Evolutionary conservation across 2,888 invertebrate species (phyloP).

Genomic region (Hypsopygia costalis): DNA sequence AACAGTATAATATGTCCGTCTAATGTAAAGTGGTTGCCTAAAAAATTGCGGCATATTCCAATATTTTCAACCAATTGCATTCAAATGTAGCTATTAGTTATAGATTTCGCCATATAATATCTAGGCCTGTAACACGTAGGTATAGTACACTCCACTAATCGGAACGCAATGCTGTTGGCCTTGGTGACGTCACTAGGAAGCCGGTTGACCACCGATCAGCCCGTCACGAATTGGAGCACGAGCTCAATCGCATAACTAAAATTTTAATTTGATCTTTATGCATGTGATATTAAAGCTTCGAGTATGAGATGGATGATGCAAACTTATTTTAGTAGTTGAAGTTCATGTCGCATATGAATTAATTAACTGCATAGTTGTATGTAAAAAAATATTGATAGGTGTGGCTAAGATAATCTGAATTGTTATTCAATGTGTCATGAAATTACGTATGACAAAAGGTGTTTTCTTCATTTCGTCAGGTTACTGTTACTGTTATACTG

Average conservation of each 20-base stretch:
- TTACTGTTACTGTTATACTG: too few species aligned
- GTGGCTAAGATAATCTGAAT: too few species aligned
- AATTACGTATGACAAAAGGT: too few species aligned
- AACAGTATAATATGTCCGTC: too few species aligned
- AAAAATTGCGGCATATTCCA: too few species aligned
- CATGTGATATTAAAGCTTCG: neutral
- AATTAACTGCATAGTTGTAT: too few species aligned
- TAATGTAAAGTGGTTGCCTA: too few species aligned
- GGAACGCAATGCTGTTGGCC: constrained; percentile 39
- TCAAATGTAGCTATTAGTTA: constrained; percentile 1
- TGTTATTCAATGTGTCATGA: too few species aligned
- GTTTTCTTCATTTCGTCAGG: too few species aligned
- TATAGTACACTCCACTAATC: constrained; percentile 21
- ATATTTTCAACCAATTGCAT: too few species aligned
- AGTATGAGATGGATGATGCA: neutral
- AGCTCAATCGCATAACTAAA: constrained; percentile 18
- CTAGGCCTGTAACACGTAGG: constrained; percentile 3
- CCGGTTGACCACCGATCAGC: constrained; percentile 34
- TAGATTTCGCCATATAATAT: constrained; percentile 2
- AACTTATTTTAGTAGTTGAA: neutral
- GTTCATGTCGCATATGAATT: constrained; percentile 8
- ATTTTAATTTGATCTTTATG: constrained; percentile 12
- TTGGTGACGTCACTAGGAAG: constrained; percentile 54
- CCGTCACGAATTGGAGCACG: constrained; percentile 41
- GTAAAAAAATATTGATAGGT: too few species aligned